A percentile compares a stretch with the other conserved stretches of the same genome.
These are phyloP conservation scores for Catostylus mosaicus DNA, from an alignment of 30 jellyfish, hydroid and myxozoan species.

Conservation along the genomic window DNA sequence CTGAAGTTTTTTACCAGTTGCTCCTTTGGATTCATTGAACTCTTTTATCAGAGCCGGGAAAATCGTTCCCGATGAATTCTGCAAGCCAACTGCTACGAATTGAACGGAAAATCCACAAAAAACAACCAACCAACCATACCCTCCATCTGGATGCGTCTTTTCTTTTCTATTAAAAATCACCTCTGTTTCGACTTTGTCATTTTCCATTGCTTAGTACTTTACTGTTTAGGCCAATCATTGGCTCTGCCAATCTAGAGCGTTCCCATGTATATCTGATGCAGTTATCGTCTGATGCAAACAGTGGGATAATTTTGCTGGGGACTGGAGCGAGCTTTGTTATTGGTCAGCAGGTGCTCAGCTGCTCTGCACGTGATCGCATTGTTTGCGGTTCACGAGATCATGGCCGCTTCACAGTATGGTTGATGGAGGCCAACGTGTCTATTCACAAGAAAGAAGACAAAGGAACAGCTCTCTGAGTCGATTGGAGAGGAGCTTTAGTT, in stretches of 20 bases:
- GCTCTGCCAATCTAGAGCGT: constrained; percentile 16
- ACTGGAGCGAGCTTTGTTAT: constrained; percentile 27
- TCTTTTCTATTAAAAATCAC: constrained; percentile 7
- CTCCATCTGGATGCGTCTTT: constrained; percentile 98
- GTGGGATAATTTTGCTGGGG: background rate
- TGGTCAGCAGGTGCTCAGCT: constrained; percentile 21
- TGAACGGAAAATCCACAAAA: constrained; percentile 88
- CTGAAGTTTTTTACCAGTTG: constrained; percentile 70
- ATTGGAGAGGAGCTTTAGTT: no score
- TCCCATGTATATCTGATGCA: background rate
- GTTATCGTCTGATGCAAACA: constrained; percentile 57
- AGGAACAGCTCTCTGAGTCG: no score
- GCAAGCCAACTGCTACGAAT: constrained; percentile 87
- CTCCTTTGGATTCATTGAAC: constrained; percentile 84
- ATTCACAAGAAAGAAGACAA: no score
- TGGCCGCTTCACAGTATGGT: background rate
- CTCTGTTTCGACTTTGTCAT: constrained; percentile 31
- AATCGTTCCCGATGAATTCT: constrained; percentile 93
- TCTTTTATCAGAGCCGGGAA: constrained; percentile 82
- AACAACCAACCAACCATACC: constrained; percentile 97
- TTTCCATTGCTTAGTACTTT: constrained; percentile 14
- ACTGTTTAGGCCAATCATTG: background rate
- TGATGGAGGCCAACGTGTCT: no score
- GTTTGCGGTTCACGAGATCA: background rate
- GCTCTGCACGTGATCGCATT: constrained; percentile 45